Evolutionary conservation across 1,140 invertebrate genomes (phyloP).

Genomic region (Drosophila arawakana): DNA sequence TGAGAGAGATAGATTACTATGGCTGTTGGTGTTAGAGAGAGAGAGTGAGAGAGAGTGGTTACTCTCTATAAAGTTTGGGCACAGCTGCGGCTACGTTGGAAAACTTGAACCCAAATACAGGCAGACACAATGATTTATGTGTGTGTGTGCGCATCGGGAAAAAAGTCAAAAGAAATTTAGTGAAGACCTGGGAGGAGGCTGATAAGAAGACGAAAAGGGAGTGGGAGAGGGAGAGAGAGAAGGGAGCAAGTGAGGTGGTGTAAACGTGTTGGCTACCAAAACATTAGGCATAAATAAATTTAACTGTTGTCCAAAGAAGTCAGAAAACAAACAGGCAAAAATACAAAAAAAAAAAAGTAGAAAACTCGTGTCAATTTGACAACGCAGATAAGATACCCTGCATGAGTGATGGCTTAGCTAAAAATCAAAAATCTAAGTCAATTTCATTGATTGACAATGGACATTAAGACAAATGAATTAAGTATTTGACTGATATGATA

Average conservation of each 20-base stretch:
- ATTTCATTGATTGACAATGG: conserved; percentile 17
- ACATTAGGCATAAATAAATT: conserved; percentile 77
- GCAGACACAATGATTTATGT: conserved; percentile 59
- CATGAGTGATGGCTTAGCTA: conserved; percentile 11
- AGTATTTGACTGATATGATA: neutral
- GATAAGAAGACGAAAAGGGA: neutral
- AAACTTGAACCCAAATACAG: conserved; percentile 23
- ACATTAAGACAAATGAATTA: neutral
- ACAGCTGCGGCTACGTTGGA: conserved; percentile 42
- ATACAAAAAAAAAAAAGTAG: neutral
- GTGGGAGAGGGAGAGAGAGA: neutral
- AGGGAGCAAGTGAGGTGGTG: neutral
- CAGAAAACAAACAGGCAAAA: conserved; percentile 18
- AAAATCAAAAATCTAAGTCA: neutral
- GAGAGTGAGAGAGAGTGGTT: neutral
- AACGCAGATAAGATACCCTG: conserved; percentile 41
- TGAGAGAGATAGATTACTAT: neutral
- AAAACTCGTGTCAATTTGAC: conserved; percentile 4
- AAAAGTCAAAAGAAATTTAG: conserved; percentile 28
- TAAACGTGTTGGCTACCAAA: conserved; percentile 42
- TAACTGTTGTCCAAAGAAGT: conserved; percentile 27
- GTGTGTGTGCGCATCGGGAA: conserved; percentile 26
- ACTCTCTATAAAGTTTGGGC: conserved; percentile 41
- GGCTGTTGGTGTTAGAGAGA: neutral
- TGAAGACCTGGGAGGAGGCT: neutral